phyloP scores from a whole-genome alignment of 2,113 vertebrate genomes.

The Pseudorectes ferrugineus region DNA sequence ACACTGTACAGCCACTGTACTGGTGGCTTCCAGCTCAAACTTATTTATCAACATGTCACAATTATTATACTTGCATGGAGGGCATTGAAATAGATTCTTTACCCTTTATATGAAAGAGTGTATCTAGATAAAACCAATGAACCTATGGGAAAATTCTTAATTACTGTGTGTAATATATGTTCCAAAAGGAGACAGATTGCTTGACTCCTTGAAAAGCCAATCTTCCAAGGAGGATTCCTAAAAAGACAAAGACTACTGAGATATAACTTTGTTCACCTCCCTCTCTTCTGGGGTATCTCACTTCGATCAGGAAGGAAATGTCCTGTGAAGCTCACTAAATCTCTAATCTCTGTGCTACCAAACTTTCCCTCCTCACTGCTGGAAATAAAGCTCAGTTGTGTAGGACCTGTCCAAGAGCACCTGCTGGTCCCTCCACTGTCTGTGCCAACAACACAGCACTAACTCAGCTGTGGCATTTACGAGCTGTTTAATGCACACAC shows the following conservation, averaged over 20 bases:
- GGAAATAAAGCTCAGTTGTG: neutral
- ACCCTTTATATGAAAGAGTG: neutral
- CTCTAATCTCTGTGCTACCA: neutral
- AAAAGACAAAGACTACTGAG: neutral
- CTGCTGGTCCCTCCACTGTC: neutral
- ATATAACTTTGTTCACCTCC: neutral
- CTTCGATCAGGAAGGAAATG: neutral
- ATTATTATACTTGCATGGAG: neutral
- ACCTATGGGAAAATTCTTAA: neutral
- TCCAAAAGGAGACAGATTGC: neutral
- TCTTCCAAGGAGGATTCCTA: neutral
- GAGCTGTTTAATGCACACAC: neutral
- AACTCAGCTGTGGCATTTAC: neutral
- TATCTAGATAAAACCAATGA: slow-evolving; percentile 1
- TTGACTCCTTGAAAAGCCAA: neutral
- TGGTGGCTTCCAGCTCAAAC: neutral
- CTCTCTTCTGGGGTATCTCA: neutral
- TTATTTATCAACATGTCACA: neutral
- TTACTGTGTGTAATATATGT: neutral
- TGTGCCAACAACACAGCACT: neutral
- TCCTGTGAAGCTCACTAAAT: neutral
- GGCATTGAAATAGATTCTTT: slow-evolving; percentile 1
- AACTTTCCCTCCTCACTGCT: neutral
- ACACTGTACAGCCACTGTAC: neutral
- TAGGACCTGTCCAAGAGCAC: neutral